Evolutionary conservation across 2,797 vertebrate genomes (phyloP).

Genomic region (Columba guinea): DNA sequence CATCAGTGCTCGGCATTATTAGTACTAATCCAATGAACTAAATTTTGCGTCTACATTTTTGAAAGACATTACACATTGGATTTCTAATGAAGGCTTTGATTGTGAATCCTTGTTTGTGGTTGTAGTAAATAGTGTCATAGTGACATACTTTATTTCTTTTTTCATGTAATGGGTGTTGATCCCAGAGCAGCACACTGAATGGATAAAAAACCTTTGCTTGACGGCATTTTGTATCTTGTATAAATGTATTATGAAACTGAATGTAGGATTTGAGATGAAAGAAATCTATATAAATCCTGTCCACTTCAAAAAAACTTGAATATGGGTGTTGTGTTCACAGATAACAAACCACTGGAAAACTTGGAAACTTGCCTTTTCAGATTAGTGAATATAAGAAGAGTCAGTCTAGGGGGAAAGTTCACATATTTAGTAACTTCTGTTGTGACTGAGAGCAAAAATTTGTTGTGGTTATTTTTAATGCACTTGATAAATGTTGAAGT

Average conservation of each 20-base stretch:
- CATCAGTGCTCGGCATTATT: neutral
- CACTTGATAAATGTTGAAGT: neutral
- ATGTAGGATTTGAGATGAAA: neutral
- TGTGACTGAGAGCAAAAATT: neutral
- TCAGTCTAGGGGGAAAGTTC: neutral
- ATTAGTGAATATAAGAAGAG: neutral
- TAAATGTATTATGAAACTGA: neutral
- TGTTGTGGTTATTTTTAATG: neutral
- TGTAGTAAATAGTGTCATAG: neutral
- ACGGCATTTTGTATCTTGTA: neutral
- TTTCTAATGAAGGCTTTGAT: neutral
- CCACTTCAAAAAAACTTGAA: neutral
- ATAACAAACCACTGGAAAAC: neutral
- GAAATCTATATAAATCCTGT: neutral
- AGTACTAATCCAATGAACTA: neutral
- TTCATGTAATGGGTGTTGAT: neutral
- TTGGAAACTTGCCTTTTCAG: neutral
- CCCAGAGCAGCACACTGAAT: neutral
- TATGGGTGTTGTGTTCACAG: accelerated
- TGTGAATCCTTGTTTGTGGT: neutral
- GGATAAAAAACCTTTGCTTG: neutral
- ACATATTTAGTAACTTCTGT: neutral
- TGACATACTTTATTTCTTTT: neutral
- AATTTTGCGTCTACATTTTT: neutral
- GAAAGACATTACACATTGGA: neutral